Base-by-base conservation (phyloP, 2,888 invertebrate species). In the Anthophora plumipes region DNA sequence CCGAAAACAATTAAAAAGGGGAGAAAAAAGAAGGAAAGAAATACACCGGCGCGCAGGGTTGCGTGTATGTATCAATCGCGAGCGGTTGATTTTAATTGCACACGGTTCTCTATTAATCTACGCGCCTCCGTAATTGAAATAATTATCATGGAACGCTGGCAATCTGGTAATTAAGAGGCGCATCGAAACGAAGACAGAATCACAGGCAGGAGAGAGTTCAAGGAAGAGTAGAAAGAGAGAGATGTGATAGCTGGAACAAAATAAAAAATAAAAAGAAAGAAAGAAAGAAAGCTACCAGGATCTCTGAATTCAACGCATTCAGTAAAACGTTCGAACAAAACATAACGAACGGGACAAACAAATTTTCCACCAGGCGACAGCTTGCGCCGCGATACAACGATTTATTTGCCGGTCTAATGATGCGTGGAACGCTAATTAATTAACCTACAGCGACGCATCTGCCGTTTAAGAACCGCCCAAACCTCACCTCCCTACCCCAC, bases 351-450 rank as follows among this genome's bases (percentile, higher is more conserved):
- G 75, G 11, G 48, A 46, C 67, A 68, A 78, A 68, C 61, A 72
- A 69, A 70, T 60, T 66, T 73, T 25, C 67, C 55, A 46, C 25
- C 31, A 4, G 4, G 4, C 31, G 55, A 77, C 77, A 46, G 55
- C 60, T 31, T n/a, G 48, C 59, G 37, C 20, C 59, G 11, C 41
- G 68, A 37, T 31, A 8, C 54, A 37, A 57, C 52, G 70, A 82
- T 83, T 79, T 75, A 75, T 79, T 82, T 60, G 52, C 69, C 22
- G 46, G 37, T 60, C 64, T 82, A 82, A 83, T 75, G 82, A 83
- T 43, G 68, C 73, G 82, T 75, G 59, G 43, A 12, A 63, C 67
- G 64, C 63, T 82, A 77, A 83, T 83, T 83, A 83, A 83, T 83
- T 82, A 78, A 82, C 60, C 64, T 37, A 12, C 22, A 61, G 25